phyloP scores from a whole-genome alignment of 2,113 vertebrate species.

The Odocoileus virginianus region DNA sequence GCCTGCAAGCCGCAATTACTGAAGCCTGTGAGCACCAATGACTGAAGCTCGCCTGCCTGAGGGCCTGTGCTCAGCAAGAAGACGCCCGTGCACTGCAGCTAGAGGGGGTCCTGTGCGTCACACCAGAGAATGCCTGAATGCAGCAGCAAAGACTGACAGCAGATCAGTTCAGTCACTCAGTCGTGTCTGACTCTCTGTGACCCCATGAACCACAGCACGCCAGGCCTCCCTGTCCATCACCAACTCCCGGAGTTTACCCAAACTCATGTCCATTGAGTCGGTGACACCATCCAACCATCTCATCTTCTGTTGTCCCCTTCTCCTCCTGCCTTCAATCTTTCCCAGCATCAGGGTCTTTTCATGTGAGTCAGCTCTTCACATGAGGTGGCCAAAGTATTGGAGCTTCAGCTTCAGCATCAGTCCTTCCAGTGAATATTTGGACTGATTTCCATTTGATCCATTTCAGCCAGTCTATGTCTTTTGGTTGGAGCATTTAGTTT shows the following conservation, averaged over 20 bases:
- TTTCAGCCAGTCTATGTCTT: background rate
- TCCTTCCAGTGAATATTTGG: background rate
- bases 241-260: background rate
- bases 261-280: rapidly evolving
- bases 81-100: rapidly evolving
- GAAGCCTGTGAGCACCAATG: rapidly evolving
- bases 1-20: background rate
- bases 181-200: background rate
- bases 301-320: background rate
- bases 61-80: background rate
- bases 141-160: background rate
- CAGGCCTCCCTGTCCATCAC: background rate
- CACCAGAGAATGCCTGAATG: rapidly evolving
- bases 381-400: background rate
- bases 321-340: background rate
- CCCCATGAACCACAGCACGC: rapidly evolving
- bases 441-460: background rate
- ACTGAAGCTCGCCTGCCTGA: rapidly evolving
- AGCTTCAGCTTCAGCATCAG: background rate
- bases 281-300: background rate
- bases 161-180: background rate
- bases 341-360: background rate
- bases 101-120: background rate
- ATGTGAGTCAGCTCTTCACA: background rate
- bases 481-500: background rate